Evolutionary conservation across 2,797 vertebrate genomes (phyloP), one percentile per base, ranked within the genome.

Genomic region (Phoxinus dragarum): DNA sequence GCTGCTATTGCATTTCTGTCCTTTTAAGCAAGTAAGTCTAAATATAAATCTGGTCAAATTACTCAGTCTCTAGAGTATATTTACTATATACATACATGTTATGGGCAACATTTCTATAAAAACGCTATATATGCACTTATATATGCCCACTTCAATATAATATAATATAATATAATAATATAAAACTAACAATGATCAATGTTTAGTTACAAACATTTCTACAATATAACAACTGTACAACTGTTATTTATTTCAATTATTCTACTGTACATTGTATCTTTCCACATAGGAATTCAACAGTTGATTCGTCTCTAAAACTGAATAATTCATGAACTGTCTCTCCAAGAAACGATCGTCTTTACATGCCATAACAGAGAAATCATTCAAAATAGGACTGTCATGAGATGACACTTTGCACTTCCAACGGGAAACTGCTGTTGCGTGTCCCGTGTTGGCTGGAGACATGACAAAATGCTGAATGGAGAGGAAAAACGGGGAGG

Each of bases 391-490:
- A 92, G 91, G 93, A 92, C 92, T 95, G 93, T 95, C 95, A 96
- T 94, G 95, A 95, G 94, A 93, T 81, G 90, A 92, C 93, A 92
- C 93, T 96, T 96, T 96, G 94, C 93, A 93, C 93, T 94, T 94
- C 93, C 92, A 94, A 92, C 94, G 93, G 90, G 87, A 94, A 94
- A 94, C 89, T 93, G 94, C 95, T 90, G 91, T 93, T 95, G 94
- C 93, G 91, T 91, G 91, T 95, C 95, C 93, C 93, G 90, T 61
- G 91, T 81, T 82, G 80, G 76, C 86, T 90, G 44, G 68, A 77
- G 95, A 95, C 94, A 95, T 96, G 95, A 96, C 95, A 96, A 96
- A 96, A 95, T 95, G 95, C 94, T 96, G 87, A 92, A 91, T 86
- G 89, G 91, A 92, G 92, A 86, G 90, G 90, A 92, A 88, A 88